These are phyloP conservation scores for Andrena dorsata DNA, from an alignment of 2,888 invertebrate genomes.

Conservation along the genomic window DNA sequence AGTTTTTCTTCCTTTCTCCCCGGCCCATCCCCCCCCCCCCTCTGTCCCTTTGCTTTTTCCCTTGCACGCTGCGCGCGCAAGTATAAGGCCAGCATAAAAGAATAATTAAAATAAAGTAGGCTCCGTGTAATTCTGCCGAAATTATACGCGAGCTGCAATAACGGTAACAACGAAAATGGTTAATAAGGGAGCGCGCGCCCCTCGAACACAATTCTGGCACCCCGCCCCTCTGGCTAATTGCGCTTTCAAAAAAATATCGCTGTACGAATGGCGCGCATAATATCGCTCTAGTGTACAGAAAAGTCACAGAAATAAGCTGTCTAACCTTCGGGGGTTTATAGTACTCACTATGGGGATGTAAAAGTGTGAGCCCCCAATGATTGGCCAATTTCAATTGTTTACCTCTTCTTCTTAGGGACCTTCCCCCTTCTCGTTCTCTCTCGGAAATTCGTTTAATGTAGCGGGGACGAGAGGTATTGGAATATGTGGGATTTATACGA, in stretches of 20 bases:
- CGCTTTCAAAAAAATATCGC: conserved; percentile 20
- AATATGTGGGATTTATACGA: conserved; percentile 36
- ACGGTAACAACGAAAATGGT: conserved; percentile 67
- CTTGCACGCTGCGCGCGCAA: conserved; percentile 33
- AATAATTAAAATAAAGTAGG: conserved; percentile 75
- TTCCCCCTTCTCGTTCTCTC: background rate
- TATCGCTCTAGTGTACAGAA: background rate
- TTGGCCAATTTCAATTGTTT: background rate
- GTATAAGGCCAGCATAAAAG: conserved; percentile 67
- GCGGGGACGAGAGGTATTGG: conserved; percentile 32
- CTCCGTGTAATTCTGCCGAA: conserved; percentile 71
- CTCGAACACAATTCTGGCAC: background rate
- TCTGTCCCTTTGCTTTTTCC: conserved; percentile 35
- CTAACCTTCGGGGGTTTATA: background rate
- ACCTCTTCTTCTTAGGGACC: background rate
- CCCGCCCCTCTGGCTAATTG: conserved; percentile 29
- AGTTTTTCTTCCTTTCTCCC: conserved; percentile 58
- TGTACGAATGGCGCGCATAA: background rate
- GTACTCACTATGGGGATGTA: too few relatives aligned
- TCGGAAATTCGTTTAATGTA: conserved; percentile 26
- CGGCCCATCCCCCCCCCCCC: background rate
- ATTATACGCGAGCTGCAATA: conserved; percentile 66
- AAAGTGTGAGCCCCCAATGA: background rate
- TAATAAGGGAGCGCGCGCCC: conserved; percentile 49
- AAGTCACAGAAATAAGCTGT: background rate